Conservation (phyloP, 2,797 vertebrate genomes). For the Cynodonichthys magdalenae region DNA sequence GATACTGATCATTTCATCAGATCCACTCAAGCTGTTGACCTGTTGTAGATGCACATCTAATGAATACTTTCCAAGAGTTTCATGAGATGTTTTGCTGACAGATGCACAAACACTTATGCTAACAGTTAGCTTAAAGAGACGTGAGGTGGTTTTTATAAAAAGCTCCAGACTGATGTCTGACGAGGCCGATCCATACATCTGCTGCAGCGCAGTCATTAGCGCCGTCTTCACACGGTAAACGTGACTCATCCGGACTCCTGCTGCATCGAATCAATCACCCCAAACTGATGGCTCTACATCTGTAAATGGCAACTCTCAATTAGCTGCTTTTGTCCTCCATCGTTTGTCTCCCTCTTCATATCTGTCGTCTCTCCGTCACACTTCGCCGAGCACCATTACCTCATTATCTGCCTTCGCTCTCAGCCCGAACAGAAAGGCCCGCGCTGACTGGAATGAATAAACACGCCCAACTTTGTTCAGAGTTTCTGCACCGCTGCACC, state of each 20-base stretch:
- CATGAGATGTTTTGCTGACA: no score
- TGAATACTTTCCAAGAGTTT: no score
- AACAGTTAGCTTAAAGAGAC: not conserved
- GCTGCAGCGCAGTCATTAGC: constrained; percentile 2
- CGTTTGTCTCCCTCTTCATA: constrained; percentile 54
- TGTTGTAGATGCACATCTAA: no score
- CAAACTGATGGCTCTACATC: constrained; percentile 42
- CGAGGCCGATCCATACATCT: not conserved
- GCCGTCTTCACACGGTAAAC: constrained; percentile 10
- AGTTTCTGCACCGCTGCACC: constrained; percentile 25
- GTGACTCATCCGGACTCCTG: constrained; percentile 17
- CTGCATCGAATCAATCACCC: constrained; percentile 6
- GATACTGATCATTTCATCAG: no score
- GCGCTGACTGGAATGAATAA: constrained; percentile 42
- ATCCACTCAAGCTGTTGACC: no score
- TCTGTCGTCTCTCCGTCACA: constrained; percentile 49
- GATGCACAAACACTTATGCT: no score
- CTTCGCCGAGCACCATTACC: constrained; percentile 62
- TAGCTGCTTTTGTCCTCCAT: constrained; percentile 65
- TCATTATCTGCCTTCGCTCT: constrained; percentile 55
- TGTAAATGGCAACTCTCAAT: constrained; percentile 66
- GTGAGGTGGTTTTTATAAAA: not conserved
- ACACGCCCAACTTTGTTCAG: constrained; percentile 41
- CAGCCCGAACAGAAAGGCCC: constrained; percentile 13
- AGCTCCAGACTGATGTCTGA: not conserved